Conservation (phyloP, 2,797 vertebrate genomes). For the Ficedula albicollis region DNA sequence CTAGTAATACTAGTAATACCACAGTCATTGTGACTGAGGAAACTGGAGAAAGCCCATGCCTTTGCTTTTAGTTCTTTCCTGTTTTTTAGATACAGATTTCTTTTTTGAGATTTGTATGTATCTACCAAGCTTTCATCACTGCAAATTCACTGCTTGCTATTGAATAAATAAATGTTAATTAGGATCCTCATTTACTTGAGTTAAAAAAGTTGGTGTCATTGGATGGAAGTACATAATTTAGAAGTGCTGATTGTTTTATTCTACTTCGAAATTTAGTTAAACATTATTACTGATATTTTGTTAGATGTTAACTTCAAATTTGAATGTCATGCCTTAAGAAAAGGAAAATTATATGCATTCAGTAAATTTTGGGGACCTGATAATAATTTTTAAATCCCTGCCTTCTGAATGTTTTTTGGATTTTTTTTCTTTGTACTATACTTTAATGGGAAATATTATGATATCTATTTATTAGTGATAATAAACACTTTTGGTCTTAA, state of each 20-base stretch:
- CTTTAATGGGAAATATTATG: neutral
- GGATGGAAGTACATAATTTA: neutral
- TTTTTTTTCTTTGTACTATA: neutral
- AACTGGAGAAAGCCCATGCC: neutral
- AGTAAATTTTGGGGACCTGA: neutral
- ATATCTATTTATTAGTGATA: neutral
- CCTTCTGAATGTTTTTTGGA: rapidly evolving
- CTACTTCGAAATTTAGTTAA: neutral
- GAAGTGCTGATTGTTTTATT: neutral
- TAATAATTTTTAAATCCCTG: neutral
- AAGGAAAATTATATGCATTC: neutral
- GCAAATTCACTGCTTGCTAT: neutral
- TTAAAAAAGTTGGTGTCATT: neutral
- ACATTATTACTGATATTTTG: neutral
- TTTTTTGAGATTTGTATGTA: neutral
- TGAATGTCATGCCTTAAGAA: neutral
- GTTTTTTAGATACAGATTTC: neutral
- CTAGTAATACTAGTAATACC: too few species aligned
- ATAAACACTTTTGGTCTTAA: neutral
- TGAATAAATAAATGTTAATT: neutral
- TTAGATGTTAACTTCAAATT: neutral
- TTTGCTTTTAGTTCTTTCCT: neutral
- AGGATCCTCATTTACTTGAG: neutral
- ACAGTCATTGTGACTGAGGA: neutral
- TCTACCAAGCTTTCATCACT: neutral